Evolutionary conservation across 2,888 invertebrate genomes (phyloP).

Genomic region (Lithosia quadra): DNA sequence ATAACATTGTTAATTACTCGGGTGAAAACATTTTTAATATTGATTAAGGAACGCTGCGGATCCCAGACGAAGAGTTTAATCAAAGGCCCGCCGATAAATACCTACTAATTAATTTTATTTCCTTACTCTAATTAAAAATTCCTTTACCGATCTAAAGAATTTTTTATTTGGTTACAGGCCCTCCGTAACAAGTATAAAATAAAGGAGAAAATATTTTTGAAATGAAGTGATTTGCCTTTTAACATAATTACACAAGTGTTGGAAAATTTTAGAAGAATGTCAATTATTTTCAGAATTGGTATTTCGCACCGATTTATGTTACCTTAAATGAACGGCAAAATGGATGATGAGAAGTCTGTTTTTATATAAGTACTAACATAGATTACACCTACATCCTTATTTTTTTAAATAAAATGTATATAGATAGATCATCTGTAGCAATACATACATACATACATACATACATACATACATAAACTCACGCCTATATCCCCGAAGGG

Average conservation of each 20-base stretch:
- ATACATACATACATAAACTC: too few relatives aligned
- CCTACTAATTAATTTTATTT: constrained; percentile 67
- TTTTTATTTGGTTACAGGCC: constrained; percentile 35
- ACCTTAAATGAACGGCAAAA: too few relatives aligned
- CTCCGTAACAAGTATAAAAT: constrained; percentile 17
- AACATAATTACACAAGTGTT: neutral
- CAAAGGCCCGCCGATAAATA: constrained; percentile 68
- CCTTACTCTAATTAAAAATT: constrained; percentile 57
- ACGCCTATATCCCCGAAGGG: too few relatives aligned
- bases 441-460: too few relatives aligned
- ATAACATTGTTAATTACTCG: constrained; percentile 51
- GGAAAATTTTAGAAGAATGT: neutral
- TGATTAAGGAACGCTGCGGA: constrained; percentile 63
- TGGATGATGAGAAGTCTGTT: neutral
- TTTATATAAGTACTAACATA: neutral
- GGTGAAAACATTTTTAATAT: constrained; percentile 57
- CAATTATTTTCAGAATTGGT: constrained; percentile 22
- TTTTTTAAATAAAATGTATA: too few relatives aligned
- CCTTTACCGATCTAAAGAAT: constrained; percentile 35
- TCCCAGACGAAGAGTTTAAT: constrained; percentile 63
- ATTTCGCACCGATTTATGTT: neutral
- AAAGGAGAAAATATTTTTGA: constrained; percentile 14
- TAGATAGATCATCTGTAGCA: too few relatives aligned
- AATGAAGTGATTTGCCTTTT: constrained; percentile 15
- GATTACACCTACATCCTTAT: too few relatives aligned